Percentiles rank a stretch among this genome's conserved stretches.
Conservation (phyloP, 2,113 vertebrate species). For the Cygnus atratus region DNA sequence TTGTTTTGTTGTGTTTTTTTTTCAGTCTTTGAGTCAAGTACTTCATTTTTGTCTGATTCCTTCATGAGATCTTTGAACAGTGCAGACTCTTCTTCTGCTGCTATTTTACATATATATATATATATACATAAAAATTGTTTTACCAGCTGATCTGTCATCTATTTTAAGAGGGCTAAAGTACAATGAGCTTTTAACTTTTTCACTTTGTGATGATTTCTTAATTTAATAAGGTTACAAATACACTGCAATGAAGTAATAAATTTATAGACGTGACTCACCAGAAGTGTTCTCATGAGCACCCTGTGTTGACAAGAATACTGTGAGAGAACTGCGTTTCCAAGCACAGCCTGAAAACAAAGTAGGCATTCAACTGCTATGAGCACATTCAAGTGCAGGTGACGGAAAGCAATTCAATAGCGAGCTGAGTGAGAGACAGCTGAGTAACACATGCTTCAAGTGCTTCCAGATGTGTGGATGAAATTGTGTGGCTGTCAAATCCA, state of each 20-base stretch:
- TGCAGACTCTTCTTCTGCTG: background rate
- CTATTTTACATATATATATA: too few relatives aligned
- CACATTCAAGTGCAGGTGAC: background rate
- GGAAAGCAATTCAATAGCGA: background rate
- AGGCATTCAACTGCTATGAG: background rate
- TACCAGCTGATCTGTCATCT: background rate
- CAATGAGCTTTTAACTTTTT: background rate
- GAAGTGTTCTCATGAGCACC: background rate
- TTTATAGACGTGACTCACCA: background rate
- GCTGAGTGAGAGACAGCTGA: background rate
- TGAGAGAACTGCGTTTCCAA: background rate
- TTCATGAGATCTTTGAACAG: background rate
- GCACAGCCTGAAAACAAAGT: background rate
- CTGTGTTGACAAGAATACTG: background rate
- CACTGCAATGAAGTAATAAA: background rate
- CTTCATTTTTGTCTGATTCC: background rate
- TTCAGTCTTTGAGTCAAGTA: background rate
- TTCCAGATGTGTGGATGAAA: conserved; percentile 20
- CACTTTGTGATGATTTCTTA: background rate
- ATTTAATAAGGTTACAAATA: background rate
- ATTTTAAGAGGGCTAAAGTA: background rate
- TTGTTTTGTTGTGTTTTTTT: background rate
- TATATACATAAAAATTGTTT: background rate
- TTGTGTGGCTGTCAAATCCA: background rate
- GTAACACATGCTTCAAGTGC: background rate